Conservation (phyloP, 2,888 invertebrate genomes). For the Idaea straminata region DNA sequence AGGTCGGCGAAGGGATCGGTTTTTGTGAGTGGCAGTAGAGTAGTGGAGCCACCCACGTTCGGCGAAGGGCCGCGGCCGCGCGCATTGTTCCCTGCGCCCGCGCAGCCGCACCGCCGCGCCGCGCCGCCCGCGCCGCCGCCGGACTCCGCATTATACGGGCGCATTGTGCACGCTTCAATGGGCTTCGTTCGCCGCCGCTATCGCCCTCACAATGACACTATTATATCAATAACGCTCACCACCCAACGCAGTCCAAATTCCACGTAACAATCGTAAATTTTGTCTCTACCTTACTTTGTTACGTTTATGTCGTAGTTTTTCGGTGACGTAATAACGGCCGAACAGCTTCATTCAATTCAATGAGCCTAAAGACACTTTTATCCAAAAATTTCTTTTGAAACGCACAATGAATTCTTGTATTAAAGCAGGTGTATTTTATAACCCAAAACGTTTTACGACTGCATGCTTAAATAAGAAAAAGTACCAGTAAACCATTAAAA, state of each 20-base stretch:
- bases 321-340: conserved; percentile 30
- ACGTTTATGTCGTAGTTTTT: conserved; percentile 32
- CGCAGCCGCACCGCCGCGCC: conserved; percentile 48
- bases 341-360: conserved; percentile 26
- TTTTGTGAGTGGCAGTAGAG: conserved; percentile 52
- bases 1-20: conserved; percentile 54
- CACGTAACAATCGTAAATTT: conserved; percentile 69
- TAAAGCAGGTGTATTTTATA: background rate
- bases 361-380: conserved; percentile 20
- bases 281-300: conserved; percentile 53
- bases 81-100: conserved; percentile 55
- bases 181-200: conserved; percentile 69
- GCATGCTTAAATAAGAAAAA: background rate
- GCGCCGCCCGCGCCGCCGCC: conserved; percentile 47
- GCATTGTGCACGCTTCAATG: conserved; percentile 76
- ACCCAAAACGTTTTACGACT: background rate
- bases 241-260: conserved; percentile 59
- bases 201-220: conserved; percentile 74
- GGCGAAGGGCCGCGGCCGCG: conserved; percentile 59
- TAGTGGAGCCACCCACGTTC: conserved; percentile 69
- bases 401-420: conserved; percentile 9
- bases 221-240: conserved; percentile 71
- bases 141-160: conserved; percentile 73
- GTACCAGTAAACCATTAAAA: background rate
- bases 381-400: conserved; percentile 23